phyloP scores from a whole-genome alignment of 1,140 invertebrate species.

The Apocrypta bakeri region DNA sequence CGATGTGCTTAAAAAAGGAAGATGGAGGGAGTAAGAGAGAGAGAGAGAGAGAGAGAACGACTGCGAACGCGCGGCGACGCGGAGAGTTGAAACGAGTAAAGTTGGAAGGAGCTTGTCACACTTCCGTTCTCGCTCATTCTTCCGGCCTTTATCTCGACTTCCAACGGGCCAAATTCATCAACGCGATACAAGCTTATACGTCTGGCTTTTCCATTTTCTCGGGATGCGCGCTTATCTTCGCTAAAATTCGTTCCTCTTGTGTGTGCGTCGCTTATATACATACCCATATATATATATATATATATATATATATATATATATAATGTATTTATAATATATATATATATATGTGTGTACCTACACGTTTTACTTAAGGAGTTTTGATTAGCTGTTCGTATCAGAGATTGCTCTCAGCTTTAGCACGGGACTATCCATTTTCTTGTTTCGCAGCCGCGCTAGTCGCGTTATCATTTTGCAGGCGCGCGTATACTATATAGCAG shows the following conservation, averaged over 20 bases:
- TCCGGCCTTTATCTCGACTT: constrained; percentile 38
- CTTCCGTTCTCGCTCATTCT: constrained; percentile 62
- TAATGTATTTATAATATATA: no score
- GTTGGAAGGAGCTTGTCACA: constrained; percentile 60
- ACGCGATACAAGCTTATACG: background rate
- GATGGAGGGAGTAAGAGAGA: constrained; percentile 17
- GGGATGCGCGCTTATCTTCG: background rate
- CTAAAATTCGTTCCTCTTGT: background rate
- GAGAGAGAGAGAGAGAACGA: background rate
- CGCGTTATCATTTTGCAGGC: background rate
- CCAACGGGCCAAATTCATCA: constrained; percentile 30
- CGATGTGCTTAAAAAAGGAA: background rate
- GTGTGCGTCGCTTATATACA: background rate
- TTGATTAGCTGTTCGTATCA: background rate
- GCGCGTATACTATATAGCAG: no score
- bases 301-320: no score
- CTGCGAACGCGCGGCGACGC: background rate
- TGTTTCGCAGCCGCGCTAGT: background rate
- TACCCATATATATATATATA: no score
- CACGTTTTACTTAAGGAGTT: background rate
- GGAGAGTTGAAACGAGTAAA: constrained; percentile 43
- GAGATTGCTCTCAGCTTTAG: background rate
- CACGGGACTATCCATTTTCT: background rate
- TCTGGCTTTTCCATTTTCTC: constrained; percentile 4
- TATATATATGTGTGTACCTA: no score